phyloP scores from a whole-genome alignment of 1,140 invertebrate genomes.

The Semibalanus balanoides region DNA sequence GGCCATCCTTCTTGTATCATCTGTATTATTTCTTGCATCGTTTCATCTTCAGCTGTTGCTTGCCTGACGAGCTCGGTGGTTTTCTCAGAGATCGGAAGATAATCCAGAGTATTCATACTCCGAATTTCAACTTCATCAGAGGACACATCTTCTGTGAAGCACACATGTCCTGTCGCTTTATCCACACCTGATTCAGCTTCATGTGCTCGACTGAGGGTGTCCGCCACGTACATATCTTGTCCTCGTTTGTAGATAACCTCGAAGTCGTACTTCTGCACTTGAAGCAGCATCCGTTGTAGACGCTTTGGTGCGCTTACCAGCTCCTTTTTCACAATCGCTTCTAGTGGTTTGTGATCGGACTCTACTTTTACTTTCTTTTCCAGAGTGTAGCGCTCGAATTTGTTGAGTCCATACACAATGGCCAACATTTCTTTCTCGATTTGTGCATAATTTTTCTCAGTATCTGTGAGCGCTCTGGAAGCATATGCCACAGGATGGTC shows the following conservation, averaged over 20 bases:
- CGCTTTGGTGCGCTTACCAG: slow-evolving; percentile 27
- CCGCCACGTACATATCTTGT: slow-evolving; percentile 31
- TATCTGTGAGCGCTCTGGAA: slow-evolving; percentile 24
- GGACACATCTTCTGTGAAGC: no score
- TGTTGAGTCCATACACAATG: no score
- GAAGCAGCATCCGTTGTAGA: slow-evolving; percentile 32
- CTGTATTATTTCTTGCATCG: no score
- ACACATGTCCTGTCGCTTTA: background rate
- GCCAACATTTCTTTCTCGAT: slow-evolving; percentile 34
- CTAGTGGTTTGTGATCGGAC: slow-evolving; percentile 28
- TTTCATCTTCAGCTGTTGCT: no score
- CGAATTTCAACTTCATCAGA: background rate
- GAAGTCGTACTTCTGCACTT: slow-evolving; percentile 31
- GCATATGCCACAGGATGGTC: slow-evolving; percentile 29
- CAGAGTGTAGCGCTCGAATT: slow-evolving; percentile 30
- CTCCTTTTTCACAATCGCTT: slow-evolving; percentile 29
- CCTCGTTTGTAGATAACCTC: slow-evolving; percentile 26
- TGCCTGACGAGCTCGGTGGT: no score
- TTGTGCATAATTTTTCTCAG: slow-evolving; percentile 28
- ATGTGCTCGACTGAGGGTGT: slow-evolving; percentile 15
- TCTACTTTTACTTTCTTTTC: slow-evolving; percentile 23
- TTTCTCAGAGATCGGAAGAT: no score
- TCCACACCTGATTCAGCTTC: slow-evolving; percentile 1
- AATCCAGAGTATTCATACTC: no score
- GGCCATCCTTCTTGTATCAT: no score